These are phyloP conservation scores for Cenopis cana DNA, from an alignment of 2,888 invertebrate genomes.

Conservation along the genomic window DNA sequence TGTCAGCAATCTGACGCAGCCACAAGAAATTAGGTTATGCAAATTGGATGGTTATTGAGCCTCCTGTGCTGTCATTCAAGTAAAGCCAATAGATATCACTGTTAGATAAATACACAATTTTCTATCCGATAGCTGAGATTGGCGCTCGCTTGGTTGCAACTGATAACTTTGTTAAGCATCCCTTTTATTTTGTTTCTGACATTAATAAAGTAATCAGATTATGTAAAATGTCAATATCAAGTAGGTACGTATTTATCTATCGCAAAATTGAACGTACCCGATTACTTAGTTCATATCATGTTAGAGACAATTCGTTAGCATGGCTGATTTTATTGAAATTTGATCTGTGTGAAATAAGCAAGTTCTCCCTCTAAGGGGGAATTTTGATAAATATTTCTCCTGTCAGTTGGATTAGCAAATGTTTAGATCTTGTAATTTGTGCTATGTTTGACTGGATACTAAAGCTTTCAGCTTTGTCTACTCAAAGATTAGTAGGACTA, in stretches of 20 bases:
- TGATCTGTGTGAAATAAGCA: slow-evolving; percentile 6
- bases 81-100: slow-evolving; percentile 62
- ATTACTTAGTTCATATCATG: no score
- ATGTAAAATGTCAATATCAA: neutral
- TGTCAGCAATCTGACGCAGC: slow-evolving; percentile 71
- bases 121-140: slow-evolving; percentile 35
- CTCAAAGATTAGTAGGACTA: slow-evolving; percentile 40
- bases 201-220: slow-evolving; percentile 4
- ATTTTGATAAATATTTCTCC: slow-evolving; percentile 19
- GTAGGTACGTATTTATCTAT: neutral
- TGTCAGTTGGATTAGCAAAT: no score
- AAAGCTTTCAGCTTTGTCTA: slow-evolving; percentile 29
- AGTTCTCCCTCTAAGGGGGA: slow-evolving; percentile 3
- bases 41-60: slow-evolving; percentile 72
- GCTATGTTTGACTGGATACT: slow-evolving; percentile 21
- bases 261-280: neutral
- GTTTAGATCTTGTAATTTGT: no score
- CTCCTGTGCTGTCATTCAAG: slow-evolving; percentile 61
- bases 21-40: slow-evolving; percentile 74
- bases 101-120: slow-evolving; percentile 54
- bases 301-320: neutral
- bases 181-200: neutral
- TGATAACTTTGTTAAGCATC: slow-evolving; percentile 16
- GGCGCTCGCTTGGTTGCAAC: slow-evolving; percentile 25
- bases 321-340: slow-evolving; percentile 6